Evolutionary conservation across 2,113 vertebrate species (phyloP).

Genomic region (Micromys minutus): DNA sequence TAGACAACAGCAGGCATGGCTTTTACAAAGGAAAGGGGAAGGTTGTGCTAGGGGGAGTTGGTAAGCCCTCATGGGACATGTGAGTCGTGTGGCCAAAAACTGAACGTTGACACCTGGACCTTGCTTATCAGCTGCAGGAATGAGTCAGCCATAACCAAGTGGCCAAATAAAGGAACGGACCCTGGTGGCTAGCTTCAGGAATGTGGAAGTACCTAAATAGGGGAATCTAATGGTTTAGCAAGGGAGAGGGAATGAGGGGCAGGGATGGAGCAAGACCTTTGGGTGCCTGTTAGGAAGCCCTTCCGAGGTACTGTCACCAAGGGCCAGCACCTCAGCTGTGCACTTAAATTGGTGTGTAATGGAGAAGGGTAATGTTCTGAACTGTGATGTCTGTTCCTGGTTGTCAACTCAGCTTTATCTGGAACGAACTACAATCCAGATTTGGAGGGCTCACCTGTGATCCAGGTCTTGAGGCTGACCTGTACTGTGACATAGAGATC

Average conservation of each 20-base stretch:
- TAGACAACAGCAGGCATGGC: background rate
- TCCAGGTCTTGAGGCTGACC: no score
- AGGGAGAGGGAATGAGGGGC: background rate
- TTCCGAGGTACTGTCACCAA: background rate
- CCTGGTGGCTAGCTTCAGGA: background rate
- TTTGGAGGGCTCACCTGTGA: no score
- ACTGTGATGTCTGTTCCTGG: no score
- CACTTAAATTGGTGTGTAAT: background rate
- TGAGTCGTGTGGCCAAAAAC: background rate
- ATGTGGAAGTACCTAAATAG: background rate
- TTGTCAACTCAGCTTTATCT: no score
- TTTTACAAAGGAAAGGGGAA: background rate
- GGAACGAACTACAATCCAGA: no score
- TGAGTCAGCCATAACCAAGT: background rate
- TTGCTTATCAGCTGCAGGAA: background rate
- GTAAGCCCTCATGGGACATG: background rate
- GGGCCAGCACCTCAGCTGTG: background rate
- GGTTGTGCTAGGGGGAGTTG: background rate
- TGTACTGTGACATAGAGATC: no score
- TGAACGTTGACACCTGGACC: background rate
- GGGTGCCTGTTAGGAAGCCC: background rate
- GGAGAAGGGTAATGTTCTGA: background rate
- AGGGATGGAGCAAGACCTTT: background rate
- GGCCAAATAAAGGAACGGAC: background rate
- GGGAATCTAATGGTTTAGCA: background rate